These are phyloP conservation scores for Mechanitis messenoides DNA, from an alignment of 2,888 invertebrate genomes.

Conservation along the genomic window DNA sequence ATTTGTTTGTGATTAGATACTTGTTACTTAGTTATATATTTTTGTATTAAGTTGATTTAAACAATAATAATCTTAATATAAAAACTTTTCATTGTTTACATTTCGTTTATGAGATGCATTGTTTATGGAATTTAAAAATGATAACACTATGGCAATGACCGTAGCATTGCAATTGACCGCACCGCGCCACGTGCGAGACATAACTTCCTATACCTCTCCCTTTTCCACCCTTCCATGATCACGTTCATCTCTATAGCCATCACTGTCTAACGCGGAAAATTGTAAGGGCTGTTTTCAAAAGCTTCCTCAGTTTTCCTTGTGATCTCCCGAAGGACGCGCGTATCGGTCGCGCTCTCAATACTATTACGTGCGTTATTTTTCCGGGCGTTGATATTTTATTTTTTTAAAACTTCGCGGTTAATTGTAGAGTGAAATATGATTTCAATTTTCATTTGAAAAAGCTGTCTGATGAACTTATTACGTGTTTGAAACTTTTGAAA, in stretches of 20 bases:
- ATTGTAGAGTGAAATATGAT: not conserved
- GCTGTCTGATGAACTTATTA: not conserved
- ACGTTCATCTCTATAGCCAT: conserved; percentile 36
- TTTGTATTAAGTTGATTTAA: too few species aligned
- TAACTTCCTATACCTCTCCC: conserved; percentile 46
- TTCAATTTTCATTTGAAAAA: not conserved
- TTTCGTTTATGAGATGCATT: conserved; percentile 8
- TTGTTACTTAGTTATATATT: not conserved
- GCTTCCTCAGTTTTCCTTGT: conserved; percentile 61
- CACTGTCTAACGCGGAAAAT: conserved; percentile 58
- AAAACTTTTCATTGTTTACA: not conserved
- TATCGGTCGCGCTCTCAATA: conserved; percentile 32
- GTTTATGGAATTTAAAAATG: conserved; percentile 26
- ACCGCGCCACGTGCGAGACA: conserved; percentile 64
- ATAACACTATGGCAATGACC: conserved; percentile 67
- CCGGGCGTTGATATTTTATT: conserved; percentile 16
- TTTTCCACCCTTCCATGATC: conserved; percentile 40
- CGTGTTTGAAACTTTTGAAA: conserved; percentile 5
- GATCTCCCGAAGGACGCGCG: conserved; percentile 47
- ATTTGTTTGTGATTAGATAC: not conserved
- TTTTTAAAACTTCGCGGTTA: conserved; percentile 21
- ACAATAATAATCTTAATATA: not conserved
- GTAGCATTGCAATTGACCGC: conserved; percentile 71
- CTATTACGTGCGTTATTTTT: conserved; percentile 11
- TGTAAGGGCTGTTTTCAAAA: conserved; percentile 54